A percentile compares a stretch with the other conserved stretches of the same genome.
Evolutionary conservation across 2,113 vertebrate genomes (phyloP).

Genomic region (Choloepus hoffmanni): DNA sequence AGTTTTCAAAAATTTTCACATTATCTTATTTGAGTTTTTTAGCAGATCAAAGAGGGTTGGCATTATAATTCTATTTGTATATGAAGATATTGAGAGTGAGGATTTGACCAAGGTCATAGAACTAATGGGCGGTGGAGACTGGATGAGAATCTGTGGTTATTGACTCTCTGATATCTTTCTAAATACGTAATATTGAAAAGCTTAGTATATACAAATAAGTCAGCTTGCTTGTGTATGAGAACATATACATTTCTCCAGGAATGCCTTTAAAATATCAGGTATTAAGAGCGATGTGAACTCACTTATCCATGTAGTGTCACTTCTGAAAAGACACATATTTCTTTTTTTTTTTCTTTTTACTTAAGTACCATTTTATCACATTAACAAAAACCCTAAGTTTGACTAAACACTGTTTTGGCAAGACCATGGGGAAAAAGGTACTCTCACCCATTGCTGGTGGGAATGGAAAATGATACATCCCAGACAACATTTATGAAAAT

Average conservation of each 20-base stretch:
- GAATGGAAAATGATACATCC: conserved; percentile 16
- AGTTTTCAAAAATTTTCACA: conserved; percentile 46
- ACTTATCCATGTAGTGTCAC: conserved; percentile 21
- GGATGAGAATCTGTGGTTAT: not conserved
- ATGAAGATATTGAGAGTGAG: conserved; percentile 22
- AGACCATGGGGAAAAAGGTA: not conserved
- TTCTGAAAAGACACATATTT: conserved; percentile 56
- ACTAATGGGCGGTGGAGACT: not conserved
- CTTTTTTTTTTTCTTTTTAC: not conserved
- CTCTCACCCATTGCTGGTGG: not conserved
- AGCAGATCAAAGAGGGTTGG: not conserved
- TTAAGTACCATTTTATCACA: not conserved
- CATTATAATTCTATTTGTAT: not conserved
- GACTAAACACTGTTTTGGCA: not conserved
- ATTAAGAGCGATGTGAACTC: not conserved
- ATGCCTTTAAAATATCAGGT: conserved; percentile 43
- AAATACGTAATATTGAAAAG: not conserved
- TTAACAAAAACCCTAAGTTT: conserved; percentile 16
- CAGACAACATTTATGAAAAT: conserved; percentile 25
- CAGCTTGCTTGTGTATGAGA: conserved; percentile 8
- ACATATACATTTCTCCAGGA: conserved; percentile 28
- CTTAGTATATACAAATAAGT: conserved; percentile 41
- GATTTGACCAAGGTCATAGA: conserved; percentile 29
- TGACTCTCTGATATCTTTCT: not conserved
- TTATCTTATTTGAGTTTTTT: conserved; percentile 22